These are phyloP conservation scores for Bovichtus diacanthus DNA, from an alignment of 2,797 vertebrate genomes.

Conservation along the genomic window DNA sequence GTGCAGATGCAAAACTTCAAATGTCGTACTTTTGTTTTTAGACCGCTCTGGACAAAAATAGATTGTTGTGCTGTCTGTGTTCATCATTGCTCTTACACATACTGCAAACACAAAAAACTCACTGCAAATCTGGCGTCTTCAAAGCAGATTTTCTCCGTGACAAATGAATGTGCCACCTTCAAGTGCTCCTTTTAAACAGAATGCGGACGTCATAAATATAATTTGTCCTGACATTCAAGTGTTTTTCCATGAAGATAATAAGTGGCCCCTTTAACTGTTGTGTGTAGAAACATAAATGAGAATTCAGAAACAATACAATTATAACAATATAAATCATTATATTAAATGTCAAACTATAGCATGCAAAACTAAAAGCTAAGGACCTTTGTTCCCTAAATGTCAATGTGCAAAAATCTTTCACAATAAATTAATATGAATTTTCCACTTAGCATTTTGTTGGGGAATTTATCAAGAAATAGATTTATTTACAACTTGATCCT, in stretches of 20 bases:
- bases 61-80: slow-evolving; percentile 5
- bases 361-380: slow-evolving; percentile 3
- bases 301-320: background rate
- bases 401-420: background rate
- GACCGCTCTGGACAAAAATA: slow-evolving; percentile 13
- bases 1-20: slow-evolving; percentile 20
- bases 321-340: background rate
- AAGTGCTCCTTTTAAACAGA: background rate
- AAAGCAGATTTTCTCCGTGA: background rate
- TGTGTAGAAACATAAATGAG: background rate
- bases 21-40: slow-evolving; percentile 30
- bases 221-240: background rate
- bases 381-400: slow-evolving; percentile 1
- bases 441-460: background rate
- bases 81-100: slow-evolving; percentile 14
- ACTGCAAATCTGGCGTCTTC: background rate
- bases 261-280: background rate
- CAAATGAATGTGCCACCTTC: background rate
- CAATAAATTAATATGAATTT: background rate
- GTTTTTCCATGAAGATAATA: background rate
- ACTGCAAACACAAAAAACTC: background rate
- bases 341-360: slow-evolving; percentile 8
- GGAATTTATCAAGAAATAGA: background rate
- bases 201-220: background rate
- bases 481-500: background rate